Percentiles rank a stretch among this genome's conserved stretches.
Conservation (phyloP, 2,797 vertebrate species). For the Poeciliopsis gracilis region DNA sequence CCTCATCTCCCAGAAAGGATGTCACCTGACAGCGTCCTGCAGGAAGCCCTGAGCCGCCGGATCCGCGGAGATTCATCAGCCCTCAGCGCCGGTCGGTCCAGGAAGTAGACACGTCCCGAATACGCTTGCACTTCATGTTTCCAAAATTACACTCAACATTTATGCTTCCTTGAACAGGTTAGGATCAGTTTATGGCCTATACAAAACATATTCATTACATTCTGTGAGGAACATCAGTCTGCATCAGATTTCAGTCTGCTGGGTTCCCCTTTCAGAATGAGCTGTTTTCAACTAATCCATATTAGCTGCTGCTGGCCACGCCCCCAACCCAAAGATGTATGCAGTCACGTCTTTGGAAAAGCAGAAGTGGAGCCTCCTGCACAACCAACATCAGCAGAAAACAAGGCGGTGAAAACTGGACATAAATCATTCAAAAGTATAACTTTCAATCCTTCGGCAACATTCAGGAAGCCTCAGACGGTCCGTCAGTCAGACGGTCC, state of each 20-base stretch:
- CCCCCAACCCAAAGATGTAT: no score
- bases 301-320: no score
- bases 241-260: no score
- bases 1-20: constrained; percentile 14
- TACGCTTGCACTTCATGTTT: not conserved
- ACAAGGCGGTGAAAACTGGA: constrained; percentile 7
- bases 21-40: constrained; percentile 28
- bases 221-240: no score
- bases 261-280: no score
- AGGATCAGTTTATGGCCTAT: no score
- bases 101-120: constrained; percentile 34
- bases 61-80: not conserved
- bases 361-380: no score
- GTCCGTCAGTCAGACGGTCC: not conserved
- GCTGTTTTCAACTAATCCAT: no score
- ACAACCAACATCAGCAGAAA: constrained; percentile 1
- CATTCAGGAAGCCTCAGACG: not conserved
- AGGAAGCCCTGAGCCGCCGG: not conserved
- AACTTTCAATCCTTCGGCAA: not conserved
- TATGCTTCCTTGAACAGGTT: no score
- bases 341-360: no score
- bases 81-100: constrained; percentile 6
- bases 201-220: no score
- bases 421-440: constrained; percentile 2
- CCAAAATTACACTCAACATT: no score